phyloP scores from a whole-genome alignment of 2,113 vertebrate species.

The Nipponia nippon region DNA sequence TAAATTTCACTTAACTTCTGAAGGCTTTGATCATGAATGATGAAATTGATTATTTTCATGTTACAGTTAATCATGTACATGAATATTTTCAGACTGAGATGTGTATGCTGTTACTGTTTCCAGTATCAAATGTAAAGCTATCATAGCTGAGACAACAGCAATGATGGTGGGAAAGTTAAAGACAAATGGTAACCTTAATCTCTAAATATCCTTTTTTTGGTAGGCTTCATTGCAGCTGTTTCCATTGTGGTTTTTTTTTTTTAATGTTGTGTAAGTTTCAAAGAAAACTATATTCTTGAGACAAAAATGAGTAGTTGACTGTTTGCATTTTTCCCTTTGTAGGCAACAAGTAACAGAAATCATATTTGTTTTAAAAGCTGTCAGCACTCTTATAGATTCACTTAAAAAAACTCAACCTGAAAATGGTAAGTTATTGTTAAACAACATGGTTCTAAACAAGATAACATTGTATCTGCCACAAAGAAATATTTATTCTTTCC shows the following conservation, averaged over 20 bases:
- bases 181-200: not conserved
- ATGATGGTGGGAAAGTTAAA: not conserved
- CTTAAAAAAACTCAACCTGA: conserved; percentile 98
- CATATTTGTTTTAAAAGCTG: conserved; percentile 98
- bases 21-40: not conserved
- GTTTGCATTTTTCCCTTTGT: conserved; percentile 43
- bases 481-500: not conserved
- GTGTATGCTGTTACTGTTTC: not conserved
- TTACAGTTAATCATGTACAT: not conserved
- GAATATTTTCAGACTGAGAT: not conserved
- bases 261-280: not conserved
- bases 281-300: not conserved
- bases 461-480: not conserved
- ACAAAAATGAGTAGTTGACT: conserved; percentile 4
- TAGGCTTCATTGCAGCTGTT: not conserved
- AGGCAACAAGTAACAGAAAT: conserved; percentile 99
- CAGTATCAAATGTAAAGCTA: not conserved
- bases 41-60: not conserved
- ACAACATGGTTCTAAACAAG: not conserved
- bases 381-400: conserved; percentile 98
- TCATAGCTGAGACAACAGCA: not conserved
- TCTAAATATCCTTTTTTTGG: not conserved
- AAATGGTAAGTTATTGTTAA: conserved; percentile 86
- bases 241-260: not conserved
- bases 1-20: not conserved